Percentiles rank a stretch among this genome's conserved stretches.
These are phyloP conservation scores for Pammene aurita DNA, from an alignment of 2,888 invertebrate species.

Conservation along the genomic window DNA sequence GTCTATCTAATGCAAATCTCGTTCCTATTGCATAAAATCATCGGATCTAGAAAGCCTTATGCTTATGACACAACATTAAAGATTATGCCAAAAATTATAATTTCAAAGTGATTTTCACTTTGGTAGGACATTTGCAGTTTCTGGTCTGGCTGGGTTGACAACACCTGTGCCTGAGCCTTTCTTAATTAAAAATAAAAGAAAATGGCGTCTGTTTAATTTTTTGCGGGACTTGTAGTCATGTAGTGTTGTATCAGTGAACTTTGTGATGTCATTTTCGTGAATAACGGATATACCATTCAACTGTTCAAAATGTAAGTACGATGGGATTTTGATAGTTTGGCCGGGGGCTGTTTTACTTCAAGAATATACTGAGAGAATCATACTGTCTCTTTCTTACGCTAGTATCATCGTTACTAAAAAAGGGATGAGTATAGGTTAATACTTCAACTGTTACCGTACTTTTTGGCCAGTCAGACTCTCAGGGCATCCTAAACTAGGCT, in stretches of 20 bases:
- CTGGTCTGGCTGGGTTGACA: not conserved
- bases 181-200: slow-evolving; percentile 6
- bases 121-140: slow-evolving; percentile 27
- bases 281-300: slow-evolving; percentile 17
- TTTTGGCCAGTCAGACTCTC: too few relatives aligned
- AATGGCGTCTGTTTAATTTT: slow-evolving; percentile 17
- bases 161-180: slow-evolving; percentile 2
- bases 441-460: too few relatives aligned
- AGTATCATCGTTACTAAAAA: too few relatives aligned
- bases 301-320: slow-evolving; percentile 34
- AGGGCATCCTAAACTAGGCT: too few relatives aligned
- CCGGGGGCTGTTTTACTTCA: too few relatives aligned
- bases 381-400: too few relatives aligned
- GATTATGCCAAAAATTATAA: slow-evolving; percentile 41
- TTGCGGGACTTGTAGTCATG: slow-evolving; percentile 14
- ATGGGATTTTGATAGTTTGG: not conserved
- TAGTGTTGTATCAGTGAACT: slow-evolving; percentile 8
- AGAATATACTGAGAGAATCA: too few relatives aligned
- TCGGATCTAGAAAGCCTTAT: slow-evolving; percentile 34
- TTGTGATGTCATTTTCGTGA: slow-evolving; percentile 21
- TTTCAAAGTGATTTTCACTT: slow-evolving; percentile 40
- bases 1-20: slow-evolving; percentile 30
- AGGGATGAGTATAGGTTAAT: too few relatives aligned
- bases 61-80: slow-evolving; percentile 33
- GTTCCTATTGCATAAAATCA: slow-evolving; percentile 25